Conservation (phyloP, 1,140 invertebrate genomes). For the Brachystomella parvula region DNA sequence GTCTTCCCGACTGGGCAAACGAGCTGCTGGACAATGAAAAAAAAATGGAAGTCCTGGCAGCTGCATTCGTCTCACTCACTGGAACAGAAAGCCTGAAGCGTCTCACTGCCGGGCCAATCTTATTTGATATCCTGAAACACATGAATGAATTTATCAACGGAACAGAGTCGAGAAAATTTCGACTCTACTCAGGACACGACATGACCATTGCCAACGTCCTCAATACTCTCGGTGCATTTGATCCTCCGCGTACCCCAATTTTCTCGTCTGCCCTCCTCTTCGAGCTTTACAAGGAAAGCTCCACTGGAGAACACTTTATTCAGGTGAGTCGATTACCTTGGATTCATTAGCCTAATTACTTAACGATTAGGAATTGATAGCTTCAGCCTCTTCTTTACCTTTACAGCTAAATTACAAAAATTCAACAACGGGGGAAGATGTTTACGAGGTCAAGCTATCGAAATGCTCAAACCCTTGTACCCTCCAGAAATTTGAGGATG, state of each 20-base stretch:
- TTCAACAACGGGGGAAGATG: not conserved
- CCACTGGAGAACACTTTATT: not conserved
- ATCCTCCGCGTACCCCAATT: not conserved
- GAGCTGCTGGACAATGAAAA: not conserved
- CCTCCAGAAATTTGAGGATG: not conserved
- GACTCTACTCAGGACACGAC: slow-evolving; percentile 15
- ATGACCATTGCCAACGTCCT: slow-evolving; percentile 6
- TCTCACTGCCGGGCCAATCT: slow-evolving; percentile 5
- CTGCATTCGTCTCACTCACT: not conserved
- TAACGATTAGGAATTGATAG: not conserved
- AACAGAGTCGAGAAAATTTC: not conserved
- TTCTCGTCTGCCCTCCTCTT: not conserved
- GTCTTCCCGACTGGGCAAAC: not conserved
- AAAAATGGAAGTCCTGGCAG: not conserved
- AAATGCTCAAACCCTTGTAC: not conserved
- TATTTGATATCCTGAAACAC: not conserved
- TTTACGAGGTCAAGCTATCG: not conserved
- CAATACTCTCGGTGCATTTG: not conserved
- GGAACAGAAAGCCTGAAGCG: not conserved
- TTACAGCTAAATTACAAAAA: not conserved
- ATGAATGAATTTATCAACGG: not conserved
- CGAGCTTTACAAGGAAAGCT: not conserved
- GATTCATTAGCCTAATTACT: not conserved
- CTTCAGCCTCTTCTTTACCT: not conserved
- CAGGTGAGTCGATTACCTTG: too few relatives aligned